Conservation (phyloP, 1,140 invertebrate species). For the Stegodyphus dumicola region DNA sequence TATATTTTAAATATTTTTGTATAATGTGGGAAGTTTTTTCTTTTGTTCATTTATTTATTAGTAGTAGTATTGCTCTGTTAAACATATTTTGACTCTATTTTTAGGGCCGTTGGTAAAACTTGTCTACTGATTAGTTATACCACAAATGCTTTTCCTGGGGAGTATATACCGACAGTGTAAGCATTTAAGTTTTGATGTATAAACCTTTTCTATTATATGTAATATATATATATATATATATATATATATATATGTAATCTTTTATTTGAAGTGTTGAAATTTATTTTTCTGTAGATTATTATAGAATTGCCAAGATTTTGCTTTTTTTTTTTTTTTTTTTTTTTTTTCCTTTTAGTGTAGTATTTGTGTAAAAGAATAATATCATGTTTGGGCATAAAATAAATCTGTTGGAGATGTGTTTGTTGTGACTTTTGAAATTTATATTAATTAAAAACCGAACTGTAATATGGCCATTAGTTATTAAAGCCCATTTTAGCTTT, state of each 20-base stretch:
- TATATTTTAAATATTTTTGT: not conserved
- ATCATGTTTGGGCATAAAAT: too few species aligned
- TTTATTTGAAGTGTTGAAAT: not conserved
- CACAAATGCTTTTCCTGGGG: conserved; percentile 97
- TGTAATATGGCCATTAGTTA: too few species aligned
- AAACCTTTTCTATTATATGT: not conserved
- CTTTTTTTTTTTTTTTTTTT: not conserved
- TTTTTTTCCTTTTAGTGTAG: too few species aligned
- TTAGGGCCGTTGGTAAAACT: conserved; percentile 95
- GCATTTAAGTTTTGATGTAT: conserved; percentile 63
- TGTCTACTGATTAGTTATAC: conserved; percentile 99
- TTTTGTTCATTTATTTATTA: too few species aligned
- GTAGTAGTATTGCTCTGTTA: not conserved
- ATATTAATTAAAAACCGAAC: too few species aligned
- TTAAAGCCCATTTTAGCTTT: too few species aligned
- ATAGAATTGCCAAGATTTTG: not conserved
- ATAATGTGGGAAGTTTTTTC: not conserved
- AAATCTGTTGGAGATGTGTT: too few species aligned
- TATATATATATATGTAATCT: too few species aligned
- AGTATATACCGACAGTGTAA: conserved; percentile 97
- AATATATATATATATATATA: too few species aligned
- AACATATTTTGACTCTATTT: conserved; percentile 11
- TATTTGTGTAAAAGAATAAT: too few species aligned
- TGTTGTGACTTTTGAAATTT: too few species aligned
- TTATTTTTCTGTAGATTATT: not conserved